Percentiles rank a stretch among this genome's conserved stretches.
These are phyloP conservation scores for Plestiodon gilberti DNA, from an alignment of 2,113 vertebrate genomes.

Conservation along the genomic window DNA sequence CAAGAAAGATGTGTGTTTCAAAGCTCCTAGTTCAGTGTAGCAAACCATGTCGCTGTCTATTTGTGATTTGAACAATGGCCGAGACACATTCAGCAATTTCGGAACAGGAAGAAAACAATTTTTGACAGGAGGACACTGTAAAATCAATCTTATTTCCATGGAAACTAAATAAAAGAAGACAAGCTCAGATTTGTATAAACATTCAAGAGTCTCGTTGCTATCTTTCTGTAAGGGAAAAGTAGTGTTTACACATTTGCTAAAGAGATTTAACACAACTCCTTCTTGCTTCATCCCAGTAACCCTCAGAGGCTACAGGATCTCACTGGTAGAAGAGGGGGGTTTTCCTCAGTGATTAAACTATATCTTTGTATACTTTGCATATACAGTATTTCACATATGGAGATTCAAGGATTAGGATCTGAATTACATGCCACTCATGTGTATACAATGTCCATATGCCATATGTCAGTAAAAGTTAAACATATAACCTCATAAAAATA, in stretches of 20 bases:
- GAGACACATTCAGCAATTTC: not conserved
- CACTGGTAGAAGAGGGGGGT: not conserved
- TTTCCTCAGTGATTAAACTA: not conserved
- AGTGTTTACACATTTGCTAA: not conserved
- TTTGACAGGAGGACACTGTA: not conserved
- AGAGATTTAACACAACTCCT: not conserved
- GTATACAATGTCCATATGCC: not conserved
- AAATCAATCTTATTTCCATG: not conserved
- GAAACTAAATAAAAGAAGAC: not conserved
- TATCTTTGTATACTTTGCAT: not conserved
- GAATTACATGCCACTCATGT: not conserved
- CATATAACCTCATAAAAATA: too few relatives aligned
- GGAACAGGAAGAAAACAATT: not conserved
- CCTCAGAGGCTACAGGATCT: not conserved
- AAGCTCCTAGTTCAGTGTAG: not conserved
- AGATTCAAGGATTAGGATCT: not conserved
- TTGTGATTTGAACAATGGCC: not conserved
- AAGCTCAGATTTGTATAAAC: not conserved
- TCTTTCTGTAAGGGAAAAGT: not conserved
- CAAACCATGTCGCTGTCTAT: not conserved
- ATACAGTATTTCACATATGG: not conserved
- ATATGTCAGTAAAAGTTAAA: not conserved
- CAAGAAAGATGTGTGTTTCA: not conserved
- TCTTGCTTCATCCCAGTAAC: not conserved
- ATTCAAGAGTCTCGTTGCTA: not conserved